Evolutionary conservation across 2,888 invertebrate species (phyloP).

Genomic region (Papilio elwesi): DNA sequence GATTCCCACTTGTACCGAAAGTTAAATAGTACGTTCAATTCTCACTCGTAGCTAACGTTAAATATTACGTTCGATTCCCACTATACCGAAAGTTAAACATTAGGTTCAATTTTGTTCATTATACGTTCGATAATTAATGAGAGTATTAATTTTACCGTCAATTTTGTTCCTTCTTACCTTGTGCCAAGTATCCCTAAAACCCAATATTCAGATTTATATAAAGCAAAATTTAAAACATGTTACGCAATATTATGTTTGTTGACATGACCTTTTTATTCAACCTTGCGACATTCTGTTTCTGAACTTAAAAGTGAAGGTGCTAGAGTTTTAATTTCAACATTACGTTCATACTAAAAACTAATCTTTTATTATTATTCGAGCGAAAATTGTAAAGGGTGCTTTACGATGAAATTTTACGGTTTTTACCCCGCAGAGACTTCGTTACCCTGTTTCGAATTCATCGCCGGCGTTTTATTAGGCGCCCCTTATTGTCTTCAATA

Average conservation of each 20-base stretch:
- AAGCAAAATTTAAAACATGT: not conserved
- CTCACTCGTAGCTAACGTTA: too few species aligned
- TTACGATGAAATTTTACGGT: conserved; percentile 44
- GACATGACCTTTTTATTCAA: not conserved
- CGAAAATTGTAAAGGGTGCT: conserved; percentile 41
- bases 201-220: too few species aligned
- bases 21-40: too few species aligned
- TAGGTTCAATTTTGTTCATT: too few species aligned
- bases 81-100: too few species aligned
- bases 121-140: too few species aligned
- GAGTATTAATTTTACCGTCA: too few species aligned
- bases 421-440: conserved; percentile 44
- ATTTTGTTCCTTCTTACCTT: too few species aligned
- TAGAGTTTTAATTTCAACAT: conserved; percentile 11
- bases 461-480: conserved; percentile 64
- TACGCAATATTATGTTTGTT: not conserved
- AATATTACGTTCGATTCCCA: too few species aligned
- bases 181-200: too few species aligned
- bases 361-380: conserved; percentile 38
- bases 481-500: conserved; percentile 77
- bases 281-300: not conserved
- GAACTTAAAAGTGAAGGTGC: not conserved
- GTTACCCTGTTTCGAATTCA: conserved; percentile 40
- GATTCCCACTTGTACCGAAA: too few species aligned
- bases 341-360: conserved; percentile 7